Evolutionary conservation across 2,888 invertebrate genomes (phyloP).

Genomic region (Pyrocoelia pectoralis): DNA sequence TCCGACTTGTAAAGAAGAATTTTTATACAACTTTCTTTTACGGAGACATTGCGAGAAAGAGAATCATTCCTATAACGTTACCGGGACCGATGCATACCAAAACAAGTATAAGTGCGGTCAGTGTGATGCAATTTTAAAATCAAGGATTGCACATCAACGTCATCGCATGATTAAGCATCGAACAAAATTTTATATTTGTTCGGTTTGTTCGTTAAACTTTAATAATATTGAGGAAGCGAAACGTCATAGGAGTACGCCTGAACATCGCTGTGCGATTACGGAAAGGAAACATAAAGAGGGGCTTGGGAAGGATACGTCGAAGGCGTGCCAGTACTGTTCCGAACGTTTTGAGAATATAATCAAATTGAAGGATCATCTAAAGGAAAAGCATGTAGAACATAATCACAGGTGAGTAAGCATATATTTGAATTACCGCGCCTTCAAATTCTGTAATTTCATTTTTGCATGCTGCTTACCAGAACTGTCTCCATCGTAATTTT

Average conservation of each 20-base stretch:
- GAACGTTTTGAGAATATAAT: constrained; percentile 64
- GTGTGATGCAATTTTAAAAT: constrained; percentile 68
- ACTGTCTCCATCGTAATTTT: too few species aligned
- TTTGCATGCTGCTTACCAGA: too few species aligned
- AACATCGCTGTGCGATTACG: constrained; percentile 69
- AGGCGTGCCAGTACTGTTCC: constrained; percentile 70
- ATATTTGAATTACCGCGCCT: background rate
- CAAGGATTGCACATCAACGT: constrained; percentile 71
- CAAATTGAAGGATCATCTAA: constrained; percentile 70
- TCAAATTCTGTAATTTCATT: too few species aligned
- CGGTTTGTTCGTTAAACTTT: constrained; percentile 73
- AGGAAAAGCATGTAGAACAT: constrained; percentile 67
- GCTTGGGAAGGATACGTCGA: constrained; percentile 57
- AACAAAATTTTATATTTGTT: constrained; percentile 70
- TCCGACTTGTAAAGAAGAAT: constrained; percentile 70
- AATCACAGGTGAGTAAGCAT: constrained; percentile 67
- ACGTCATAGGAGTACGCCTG: constrained; percentile 70
- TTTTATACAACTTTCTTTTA: constrained; percentile 79
- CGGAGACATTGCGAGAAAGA: constrained; percentile 66
- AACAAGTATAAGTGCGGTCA: constrained; percentile 68
- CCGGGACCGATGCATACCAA: constrained; percentile 72
- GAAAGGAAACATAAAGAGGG: constrained; percentile 49
- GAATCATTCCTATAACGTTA: constrained; percentile 58
- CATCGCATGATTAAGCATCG: constrained; percentile 71
- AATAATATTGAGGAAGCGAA: constrained; percentile 68